Evolutionary conservation across 92 coral and sea anemone genomes (phyloP), one percentile per base, ranked within the genome.

Genomic region (Paramuricea clavata): DNA sequence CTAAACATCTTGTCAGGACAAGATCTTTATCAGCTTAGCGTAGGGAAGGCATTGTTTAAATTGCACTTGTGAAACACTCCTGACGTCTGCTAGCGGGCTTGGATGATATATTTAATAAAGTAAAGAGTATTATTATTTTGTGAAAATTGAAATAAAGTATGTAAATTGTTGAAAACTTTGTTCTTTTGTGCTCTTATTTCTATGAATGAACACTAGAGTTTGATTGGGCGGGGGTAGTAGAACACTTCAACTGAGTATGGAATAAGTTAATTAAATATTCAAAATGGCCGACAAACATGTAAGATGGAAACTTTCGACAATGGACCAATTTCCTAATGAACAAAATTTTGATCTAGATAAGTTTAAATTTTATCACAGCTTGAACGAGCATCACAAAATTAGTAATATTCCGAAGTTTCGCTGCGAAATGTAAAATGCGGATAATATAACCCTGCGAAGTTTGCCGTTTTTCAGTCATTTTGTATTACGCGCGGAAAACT

Each of bases 21-120:
- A 42, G 84, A 13, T 79, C 84, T 0, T 19, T 79, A 16, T 79
- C 84, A 12, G 84, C 84, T 0, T 79, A 79, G 57, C 68, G 13
- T 60, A 60, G 31, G 33, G 7, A 0, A 60, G 2, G 28, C 33
- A 60, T 60, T 60, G 68, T n/a, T 26, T 26, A 6, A 60, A 12
- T n/a, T 22, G 23, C 33, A 60, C 68, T 60, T 28, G 19, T 0
- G n/a, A 54, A 10, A 2, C 4, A 47, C 17, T 47, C n/a, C 15
- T 22, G 33, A 30, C 68, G 21, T 65, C 72, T 28, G 41, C 19
- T 25, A 5, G 8, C 1, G 7, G 23, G 9, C 36, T 65, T 65
- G 72, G 27, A 65, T 54, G 3, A 54, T 54, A 47, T 47, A 54
- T 54, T 54, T 54, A 54, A 54, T 54, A 19, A 54, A 47, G 1